Evolutionary conservation across 30 jellyfish, hydroid and myxozoan genomes (phyloP), one percentile per base, ranked within the genome.

Genomic region (Hydractinia symbiolongicarpus): DNA sequence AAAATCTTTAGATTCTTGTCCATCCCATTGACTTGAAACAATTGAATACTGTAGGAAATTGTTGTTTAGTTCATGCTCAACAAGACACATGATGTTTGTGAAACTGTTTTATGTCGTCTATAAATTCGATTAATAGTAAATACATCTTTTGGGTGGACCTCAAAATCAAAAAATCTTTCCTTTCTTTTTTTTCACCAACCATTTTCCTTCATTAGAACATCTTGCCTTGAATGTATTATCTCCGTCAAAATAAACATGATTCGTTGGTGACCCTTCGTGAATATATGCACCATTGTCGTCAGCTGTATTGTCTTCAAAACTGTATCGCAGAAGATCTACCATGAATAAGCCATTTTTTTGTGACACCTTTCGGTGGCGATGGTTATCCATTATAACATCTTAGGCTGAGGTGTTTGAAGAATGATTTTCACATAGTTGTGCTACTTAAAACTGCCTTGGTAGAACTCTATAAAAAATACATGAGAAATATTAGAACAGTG

Each of bases 231-330:
- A 58, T 16, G 69, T 58, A 11, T 13, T 16, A 16, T 11, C 69
- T 13, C 69, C 69, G 19, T 58, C 69, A 58, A 58, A 58, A 58
- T 58, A 58, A 58, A 58, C 3, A 58, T 58, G 69, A 58, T 58
- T 58, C 19, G 69, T 11, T 58, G 69, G 69, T 58, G 69, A 58
- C 17, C 69, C 15, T 58, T 57, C 68, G n/a, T 57, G 68, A 57
- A 10, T 57, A n/a, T 57, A 57, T 57, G 13, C 68, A 57, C 68
- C 68, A 57, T 57, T 57, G 68, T 57, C 68, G n/a, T 57, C 68
- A 57, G 68, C 68, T 57, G 68, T 57, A 9, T 9, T 57, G 68
- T 57, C 68, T 57, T 58, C 69, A 58, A 58, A 58, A 1, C 19
- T 58, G 69, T 58, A 16, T 16, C 3, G 69, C 17, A 58, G 19